Conservation (phyloP, 2,797 vertebrate genomes). For the Cryptoprocta ferox region DNA sequence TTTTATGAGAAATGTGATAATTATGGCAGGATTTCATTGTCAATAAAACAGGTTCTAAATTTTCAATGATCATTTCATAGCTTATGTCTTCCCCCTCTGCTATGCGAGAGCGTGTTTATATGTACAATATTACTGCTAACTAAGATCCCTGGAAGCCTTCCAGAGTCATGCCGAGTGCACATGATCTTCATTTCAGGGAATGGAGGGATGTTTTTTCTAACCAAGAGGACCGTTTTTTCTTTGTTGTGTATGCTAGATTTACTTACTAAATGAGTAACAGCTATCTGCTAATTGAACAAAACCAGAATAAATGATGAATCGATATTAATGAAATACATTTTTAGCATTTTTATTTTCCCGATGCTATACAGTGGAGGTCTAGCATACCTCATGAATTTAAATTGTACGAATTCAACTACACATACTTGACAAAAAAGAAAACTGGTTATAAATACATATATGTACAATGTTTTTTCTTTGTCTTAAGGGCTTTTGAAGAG, state of each 20-base stretch:
- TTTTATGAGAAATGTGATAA: neutral
- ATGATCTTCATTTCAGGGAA: neutral
- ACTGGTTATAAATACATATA: neutral
- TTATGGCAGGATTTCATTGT: neutral
- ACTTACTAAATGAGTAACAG: neutral
- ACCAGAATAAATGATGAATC: neutral
- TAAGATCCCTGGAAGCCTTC: neutral
- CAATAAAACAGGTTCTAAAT: neutral
- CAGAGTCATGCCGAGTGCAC: neutral
- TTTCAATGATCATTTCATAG: neutral
- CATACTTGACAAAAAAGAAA: neutral
- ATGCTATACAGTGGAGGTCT: neutral
- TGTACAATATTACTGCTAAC: neutral
- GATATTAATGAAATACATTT: neutral
- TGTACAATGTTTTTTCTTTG: neutral
- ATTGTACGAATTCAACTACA: neutral
- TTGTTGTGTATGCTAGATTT: neutral
- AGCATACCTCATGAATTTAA: neutral
- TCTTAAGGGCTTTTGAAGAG: slow-evolving; percentile 20
- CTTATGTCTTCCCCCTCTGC: neutral
- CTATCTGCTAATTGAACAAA: neutral
- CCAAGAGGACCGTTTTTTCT: neutral
- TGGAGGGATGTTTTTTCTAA: neutral
- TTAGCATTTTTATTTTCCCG: neutral
- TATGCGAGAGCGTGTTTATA: neutral